Evolutionary conservation across 2,797 vertebrate genomes (phyloP).

Genomic region (Onychomys leucogaster): DNA sequence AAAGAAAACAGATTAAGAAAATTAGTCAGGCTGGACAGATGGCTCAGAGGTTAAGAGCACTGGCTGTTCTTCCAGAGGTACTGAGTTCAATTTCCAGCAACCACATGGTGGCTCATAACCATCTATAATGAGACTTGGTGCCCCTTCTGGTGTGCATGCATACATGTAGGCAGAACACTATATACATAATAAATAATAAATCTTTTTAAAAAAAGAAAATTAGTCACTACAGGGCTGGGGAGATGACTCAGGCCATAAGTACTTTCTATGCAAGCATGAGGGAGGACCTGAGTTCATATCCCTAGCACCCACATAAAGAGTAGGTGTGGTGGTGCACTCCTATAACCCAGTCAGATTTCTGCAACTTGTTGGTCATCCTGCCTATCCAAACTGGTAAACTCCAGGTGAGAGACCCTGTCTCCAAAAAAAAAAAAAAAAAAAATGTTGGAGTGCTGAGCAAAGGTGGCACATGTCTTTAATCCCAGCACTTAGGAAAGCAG

Average conservation of each 20-base stretch:
- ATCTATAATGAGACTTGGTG: neutral
- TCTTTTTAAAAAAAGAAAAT: neutral
- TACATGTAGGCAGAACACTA: neutral
- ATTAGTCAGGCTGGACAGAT: neutral
- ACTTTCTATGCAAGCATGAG: neutral
- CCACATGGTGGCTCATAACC: neutral
- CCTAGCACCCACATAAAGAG: neutral
- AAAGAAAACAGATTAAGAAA: constrained; percentile 49
- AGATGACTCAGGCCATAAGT: neutral
- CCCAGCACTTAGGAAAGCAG: neutral
- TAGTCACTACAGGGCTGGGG: neutral
- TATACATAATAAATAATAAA: neutral
- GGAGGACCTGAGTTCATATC: neutral
- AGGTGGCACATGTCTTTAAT: neutral
- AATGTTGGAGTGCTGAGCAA: neutral
- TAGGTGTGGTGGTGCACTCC: neutral
- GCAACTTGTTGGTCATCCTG: neutral
- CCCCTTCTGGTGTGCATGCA: neutral
- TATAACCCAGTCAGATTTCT: neutral
- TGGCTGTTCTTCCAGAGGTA: neutral
- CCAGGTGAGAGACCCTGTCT: neutral
- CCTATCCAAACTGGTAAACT: neutral
- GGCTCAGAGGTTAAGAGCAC: neutral
- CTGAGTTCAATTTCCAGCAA: neutral
- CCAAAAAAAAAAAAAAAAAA: neutral